phyloP scores from a whole-genome alignment of 1,140 invertebrate species.

The Alviniconcha marisindica region DNA sequence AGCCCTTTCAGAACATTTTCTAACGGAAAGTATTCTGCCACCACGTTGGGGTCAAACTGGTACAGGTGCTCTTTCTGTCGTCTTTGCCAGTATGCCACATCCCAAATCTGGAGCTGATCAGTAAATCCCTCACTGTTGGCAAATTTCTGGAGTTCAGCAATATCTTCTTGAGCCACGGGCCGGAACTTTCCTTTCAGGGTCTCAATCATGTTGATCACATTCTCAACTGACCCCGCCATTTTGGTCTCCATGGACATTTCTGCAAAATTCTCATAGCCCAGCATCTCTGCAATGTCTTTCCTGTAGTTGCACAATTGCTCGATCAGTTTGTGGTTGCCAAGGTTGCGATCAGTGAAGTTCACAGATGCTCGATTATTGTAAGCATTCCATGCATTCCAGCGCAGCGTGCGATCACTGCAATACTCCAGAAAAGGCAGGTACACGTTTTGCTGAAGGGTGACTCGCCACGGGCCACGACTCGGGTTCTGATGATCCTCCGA shows the following conservation, averaged over 20 bases:
- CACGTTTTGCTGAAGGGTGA: slow-evolving; percentile 85
- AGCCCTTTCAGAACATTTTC: slow-evolving; percentile 86
- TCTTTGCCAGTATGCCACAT: slow-evolving; percentile 90
- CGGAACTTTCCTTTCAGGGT: slow-evolving; percentile 75
- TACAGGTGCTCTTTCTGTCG: slow-evolving; percentile 79
- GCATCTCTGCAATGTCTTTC: slow-evolving; percentile 83
- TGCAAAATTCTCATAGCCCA: slow-evolving; percentile 88
- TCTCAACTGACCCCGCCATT: slow-evolving; percentile 91
- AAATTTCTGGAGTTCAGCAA: slow-evolving; percentile 85
- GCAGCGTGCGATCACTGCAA: slow-evolving; percentile 85
- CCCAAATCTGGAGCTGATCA: slow-evolving; percentile 85
- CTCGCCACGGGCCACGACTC: slow-evolving; percentile 72
- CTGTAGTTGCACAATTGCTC: slow-evolving; percentile 85
- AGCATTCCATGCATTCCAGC: slow-evolving; percentile 91
- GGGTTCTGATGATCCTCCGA: slow-evolving; percentile 74
- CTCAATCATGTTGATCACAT: slow-evolving; percentile 85
- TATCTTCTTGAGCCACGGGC: slow-evolving; percentile 86
- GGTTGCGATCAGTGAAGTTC: slow-evolving; percentile 46
- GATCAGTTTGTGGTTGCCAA: slow-evolving; percentile 84
- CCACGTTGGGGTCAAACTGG: slow-evolving; percentile 83
- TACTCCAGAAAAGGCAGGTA: slow-evolving; percentile 86
- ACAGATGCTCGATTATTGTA: slow-evolving; percentile 83
- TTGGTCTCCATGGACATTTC: slow-evolving; percentile 96
- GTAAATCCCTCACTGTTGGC: slow-evolving; percentile 85
- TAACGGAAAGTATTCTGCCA: slow-evolving; percentile 90